A percentile compares a stretch with the other conserved stretches of the same genome.
phyloP scores from a whole-genome alignment of 2,888 invertebrate genomes.

The Rosalia funebris region DNA sequence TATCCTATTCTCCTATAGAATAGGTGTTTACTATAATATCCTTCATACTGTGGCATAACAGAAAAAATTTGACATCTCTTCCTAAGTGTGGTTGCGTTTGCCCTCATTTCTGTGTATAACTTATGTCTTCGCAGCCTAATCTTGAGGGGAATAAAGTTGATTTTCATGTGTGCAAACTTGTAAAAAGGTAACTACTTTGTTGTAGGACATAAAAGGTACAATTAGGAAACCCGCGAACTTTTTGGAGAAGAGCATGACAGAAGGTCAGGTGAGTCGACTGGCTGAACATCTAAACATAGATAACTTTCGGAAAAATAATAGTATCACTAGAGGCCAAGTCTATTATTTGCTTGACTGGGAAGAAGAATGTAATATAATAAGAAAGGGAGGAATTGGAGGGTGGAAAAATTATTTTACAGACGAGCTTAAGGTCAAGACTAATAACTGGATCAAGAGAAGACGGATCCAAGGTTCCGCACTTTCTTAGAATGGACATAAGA shows the following conservation, averaged over 20 bases:
- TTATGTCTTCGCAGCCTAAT: too few relatives aligned
- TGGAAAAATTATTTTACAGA: neutral
- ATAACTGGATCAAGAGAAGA: constrained; percentile 7
- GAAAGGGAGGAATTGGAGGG: neutral
- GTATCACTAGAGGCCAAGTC: neutral
- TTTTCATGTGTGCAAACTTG: too few relatives aligned
- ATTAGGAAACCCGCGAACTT: neutral
- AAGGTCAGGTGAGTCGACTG: neutral
- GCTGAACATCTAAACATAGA: neutral
- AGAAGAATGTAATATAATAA: neutral
- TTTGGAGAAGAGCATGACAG: neutral
- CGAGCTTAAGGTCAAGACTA: neutral
- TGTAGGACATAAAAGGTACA: neutral
- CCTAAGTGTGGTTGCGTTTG: too few relatives aligned
- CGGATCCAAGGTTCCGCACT: neutral
- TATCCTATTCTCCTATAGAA: too few relatives aligned
- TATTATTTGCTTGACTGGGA: neutral
- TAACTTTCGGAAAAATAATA: neutral
- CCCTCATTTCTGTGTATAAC: too few relatives aligned
- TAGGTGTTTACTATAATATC: too few relatives aligned
- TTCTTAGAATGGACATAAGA: too few relatives aligned
- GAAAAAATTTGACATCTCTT: too few relatives aligned
- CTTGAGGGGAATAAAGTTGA: too few relatives aligned
- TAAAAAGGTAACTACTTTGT: neutral
- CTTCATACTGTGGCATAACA: too few relatives aligned